phyloP scores from a whole-genome alignment of 2,797 vertebrate genomes.

The Chelon auratus region DNA sequence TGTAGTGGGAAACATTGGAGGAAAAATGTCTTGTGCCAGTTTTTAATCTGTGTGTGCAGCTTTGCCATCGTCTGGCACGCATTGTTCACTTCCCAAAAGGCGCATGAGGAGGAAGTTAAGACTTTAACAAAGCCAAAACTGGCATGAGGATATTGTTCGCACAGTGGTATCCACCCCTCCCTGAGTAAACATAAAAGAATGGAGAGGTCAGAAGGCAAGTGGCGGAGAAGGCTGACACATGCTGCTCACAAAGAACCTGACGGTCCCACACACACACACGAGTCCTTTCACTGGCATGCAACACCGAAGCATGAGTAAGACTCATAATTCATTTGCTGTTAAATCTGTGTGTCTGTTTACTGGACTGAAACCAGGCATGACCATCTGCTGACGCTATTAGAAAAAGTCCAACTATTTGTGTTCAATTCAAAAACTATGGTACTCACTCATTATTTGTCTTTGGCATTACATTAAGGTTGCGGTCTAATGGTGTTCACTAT shows the following conservation, averaged over 20 bases:
- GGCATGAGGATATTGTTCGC: conserved; percentile 75
- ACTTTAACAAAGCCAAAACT: conserved; percentile 60
- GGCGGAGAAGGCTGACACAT: conserved; percentile 55
- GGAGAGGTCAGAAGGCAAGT: conserved; percentile 72
- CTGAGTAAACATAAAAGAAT: conserved; percentile 67
- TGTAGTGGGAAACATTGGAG: conserved; percentile 51
- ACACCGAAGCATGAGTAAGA: conserved; percentile 22
- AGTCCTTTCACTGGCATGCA: conserved; percentile 37
- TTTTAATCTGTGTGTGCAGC: conserved; percentile 76
- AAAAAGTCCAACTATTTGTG: background rate
- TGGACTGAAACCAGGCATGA: conserved; percentile 1
- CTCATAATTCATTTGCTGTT: conserved; percentile 15
- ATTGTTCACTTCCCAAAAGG: conserved; percentile 86
- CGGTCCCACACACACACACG: conserved; percentile 7
- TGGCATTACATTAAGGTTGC: background rate
- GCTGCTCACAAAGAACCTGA: conserved; percentile 55
- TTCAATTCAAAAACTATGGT: conserved; percentile 1
- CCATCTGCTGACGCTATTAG: conserved; percentile 18
- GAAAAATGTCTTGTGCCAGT: conserved; percentile 63
- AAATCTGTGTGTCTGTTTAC: conserved; percentile 9
- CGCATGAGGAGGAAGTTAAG: conserved; percentile 70
- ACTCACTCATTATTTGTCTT: background rate
- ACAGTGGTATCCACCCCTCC: conserved; percentile 67
- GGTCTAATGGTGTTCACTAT: no score
- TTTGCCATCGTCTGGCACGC: conserved; percentile 79